These are phyloP conservation scores for Mimumesa dahlbomi DNA, from an alignment of 2,888 invertebrate species.

Conservation along the genomic window DNA sequence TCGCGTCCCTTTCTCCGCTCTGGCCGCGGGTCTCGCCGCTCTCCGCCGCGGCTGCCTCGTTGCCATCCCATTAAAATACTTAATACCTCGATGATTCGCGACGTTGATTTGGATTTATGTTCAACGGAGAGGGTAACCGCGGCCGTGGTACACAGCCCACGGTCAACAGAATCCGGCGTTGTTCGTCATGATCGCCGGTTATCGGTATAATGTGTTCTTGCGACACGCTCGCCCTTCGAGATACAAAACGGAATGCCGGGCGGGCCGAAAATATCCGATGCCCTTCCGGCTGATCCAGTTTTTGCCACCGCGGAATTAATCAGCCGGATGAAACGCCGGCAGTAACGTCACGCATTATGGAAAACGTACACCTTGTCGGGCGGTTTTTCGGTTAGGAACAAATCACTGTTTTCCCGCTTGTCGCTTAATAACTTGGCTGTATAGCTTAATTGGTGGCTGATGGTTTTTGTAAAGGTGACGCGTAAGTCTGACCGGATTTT, in stretches of 20 bases:
- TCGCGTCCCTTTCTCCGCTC: constrained; percentile 8
- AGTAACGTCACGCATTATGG: too few relatives aligned
- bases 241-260: background rate
- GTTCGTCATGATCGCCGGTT: constrained; percentile 20
- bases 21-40: background rate
- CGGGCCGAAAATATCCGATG: background rate
- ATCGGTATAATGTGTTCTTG: constrained; percentile 35
- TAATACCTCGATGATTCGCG: constrained; percentile 52
- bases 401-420: too few relatives aligned
- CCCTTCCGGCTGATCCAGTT: too few relatives aligned
- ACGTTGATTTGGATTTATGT: constrained; percentile 53
- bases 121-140: background rate
- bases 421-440: too few relatives aligned
- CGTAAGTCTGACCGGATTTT: too few relatives aligned
- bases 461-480: too few relatives aligned
- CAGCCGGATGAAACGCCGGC: too few relatives aligned
- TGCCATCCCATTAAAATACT: constrained; percentile 55
- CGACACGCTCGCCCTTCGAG: constrained; percentile 8
- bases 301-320: too few relatives aligned
- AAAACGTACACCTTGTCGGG: too few relatives aligned
- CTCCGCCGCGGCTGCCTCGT: constrained; percentile 8
- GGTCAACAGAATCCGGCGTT: constrained; percentile 25
- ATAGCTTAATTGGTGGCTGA: too few relatives aligned
- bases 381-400: too few relatives aligned
- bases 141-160: background rate